Evolutionary conservation across 2,797 vertebrate genomes (phyloP), one percentile per base, ranked within the genome.

Genomic region (Falco concolor): DNA sequence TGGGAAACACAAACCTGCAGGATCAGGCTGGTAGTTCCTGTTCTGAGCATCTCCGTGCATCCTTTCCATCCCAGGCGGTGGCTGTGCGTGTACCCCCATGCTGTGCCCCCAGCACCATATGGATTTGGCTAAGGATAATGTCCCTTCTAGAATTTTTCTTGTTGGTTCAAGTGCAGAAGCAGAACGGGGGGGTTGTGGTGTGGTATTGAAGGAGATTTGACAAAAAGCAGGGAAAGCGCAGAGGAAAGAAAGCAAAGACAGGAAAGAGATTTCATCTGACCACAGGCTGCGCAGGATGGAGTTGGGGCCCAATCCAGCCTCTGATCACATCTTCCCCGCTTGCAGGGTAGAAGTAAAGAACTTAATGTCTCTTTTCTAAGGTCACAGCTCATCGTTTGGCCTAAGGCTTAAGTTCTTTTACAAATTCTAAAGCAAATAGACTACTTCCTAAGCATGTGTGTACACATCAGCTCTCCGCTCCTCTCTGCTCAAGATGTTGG

Each of bases 71-170:
- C 38, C 54, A 14, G 52, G 52, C 54, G 34, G 36, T 24, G 44
- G 36, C 67, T 4, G 9, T 34, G 22, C 45, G 69, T 60, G 4
- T 47, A 1, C 2, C 2, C 20, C 49, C 1, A 0, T 12, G 54
- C 74, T 40, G 28, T 21, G 30, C 73, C 77, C 70, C 2, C 0
- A 32, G 67, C 4, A 57, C 64, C 22, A 6, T 5, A 5, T 23
- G 50, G 40, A 2, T 73, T 24, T 53, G 8, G 28, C 50, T 19
- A 2, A 27, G 34, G 50, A 10, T 36, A 12, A 11, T 6, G 42
- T 7, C 50, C 20, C 75, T 84, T 92, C 59, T 63, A 47, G 81
- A 61, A 5, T 8, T 91, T 73, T 42, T 24, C 28, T 50, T 59
- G 40, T 68, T 70, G 0, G 1, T 50, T 52, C 42, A 44, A 57